A percentile compares a stretch with the other conserved stretches of the same genome.
phyloP scores from a whole-genome alignment of 2,113 vertebrate species.

The Tenrec ecaudatus region DNA sequence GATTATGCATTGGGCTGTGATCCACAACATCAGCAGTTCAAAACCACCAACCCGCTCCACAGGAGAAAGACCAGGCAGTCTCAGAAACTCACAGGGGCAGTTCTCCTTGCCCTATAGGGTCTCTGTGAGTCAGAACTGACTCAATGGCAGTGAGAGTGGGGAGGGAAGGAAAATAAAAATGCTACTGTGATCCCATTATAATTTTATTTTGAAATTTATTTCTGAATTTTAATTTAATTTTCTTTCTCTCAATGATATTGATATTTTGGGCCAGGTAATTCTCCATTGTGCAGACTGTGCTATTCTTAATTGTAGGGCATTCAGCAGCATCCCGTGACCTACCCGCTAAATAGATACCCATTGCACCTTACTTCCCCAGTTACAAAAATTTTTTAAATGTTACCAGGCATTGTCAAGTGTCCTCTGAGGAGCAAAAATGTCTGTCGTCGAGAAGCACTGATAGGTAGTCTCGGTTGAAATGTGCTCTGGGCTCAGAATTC shows the following conservation, averaged over 20 bases:
- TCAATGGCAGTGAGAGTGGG: too few relatives aligned
- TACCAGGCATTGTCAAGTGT: neutral
- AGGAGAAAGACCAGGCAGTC: too few relatives aligned
- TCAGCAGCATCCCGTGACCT: neutral
- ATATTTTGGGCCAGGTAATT: neutral
- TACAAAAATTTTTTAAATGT: slow-evolving; percentile 10
- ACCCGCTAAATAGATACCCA: neutral
- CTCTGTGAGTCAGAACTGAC: too few relatives aligned
- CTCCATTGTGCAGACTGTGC: neutral
- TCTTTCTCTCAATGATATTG: neutral
- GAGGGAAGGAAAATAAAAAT: neutral
- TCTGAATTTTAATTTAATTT: neutral
- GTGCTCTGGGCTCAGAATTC: slow-evolving; percentile 44
- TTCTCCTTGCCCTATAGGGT: too few relatives aligned
- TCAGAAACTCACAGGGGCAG: too few relatives aligned
- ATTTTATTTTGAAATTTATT: neutral
- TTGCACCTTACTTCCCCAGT: neutral
- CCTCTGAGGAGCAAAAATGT: neutral
- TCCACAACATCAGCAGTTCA: too few relatives aligned
- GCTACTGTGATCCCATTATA: neutral
- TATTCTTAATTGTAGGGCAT: neutral
- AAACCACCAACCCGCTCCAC: too few relatives aligned
- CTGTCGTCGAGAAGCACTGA: slow-evolving; percentile 9
- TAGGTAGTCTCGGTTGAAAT: slow-evolving; percentile 5
- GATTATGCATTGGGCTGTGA: too few relatives aligned